Base-by-base conservation (phyloP, 2,113 vertebrate species). In the Abramis brama region DNA sequence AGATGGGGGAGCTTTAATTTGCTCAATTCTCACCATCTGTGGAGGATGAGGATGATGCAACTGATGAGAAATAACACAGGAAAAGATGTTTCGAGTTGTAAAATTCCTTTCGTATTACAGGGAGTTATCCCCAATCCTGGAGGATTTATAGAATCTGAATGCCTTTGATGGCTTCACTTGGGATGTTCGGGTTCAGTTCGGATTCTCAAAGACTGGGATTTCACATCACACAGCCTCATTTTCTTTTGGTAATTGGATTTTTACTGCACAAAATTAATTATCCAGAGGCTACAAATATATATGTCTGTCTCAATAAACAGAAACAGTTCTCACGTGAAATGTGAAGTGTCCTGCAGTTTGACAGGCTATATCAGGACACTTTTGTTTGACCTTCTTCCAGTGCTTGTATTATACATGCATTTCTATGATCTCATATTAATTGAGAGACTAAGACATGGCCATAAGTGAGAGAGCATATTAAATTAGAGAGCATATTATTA, bases 151-250 rank as follows among this genome's bases (percentile, higher is more conserved):
- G 79, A 84, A 85, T 89, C 57, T 89, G 85, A 80, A 91, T 91
- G 86, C 86, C 89, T 90, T 91, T 89, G 87, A 91, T 89, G 92
- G 81, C 50, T 68, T 90, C 90, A 90, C 50, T 27, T 68, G 83
- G 89, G 45, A 76, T 85, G 90, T 90, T 90, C 83, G 62, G 87
- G 87, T 88, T 87, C 81, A 78, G 70, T 92, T 86, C 82, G 76
- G 36, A 89, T 92, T 92, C 91, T 91, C 90, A 92, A 89, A 86
- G 89, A 79, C 83, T 90, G 92, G 93, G 94, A 94, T 95, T 94
- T 94, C 91, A 92, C 92, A 92, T 92, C 90, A 25, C 78, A 75
- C 85, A 92, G 93, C 91, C 89, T 8, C 87, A 86, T 91, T 92
- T 92, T 91, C 90, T 88, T 92, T 90, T 75, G 70, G 52, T 66